These are phyloP conservation scores for Xestobium rufovillosum DNA, from an alignment of 2,888 invertebrate species.

Conservation along the genomic window DNA sequence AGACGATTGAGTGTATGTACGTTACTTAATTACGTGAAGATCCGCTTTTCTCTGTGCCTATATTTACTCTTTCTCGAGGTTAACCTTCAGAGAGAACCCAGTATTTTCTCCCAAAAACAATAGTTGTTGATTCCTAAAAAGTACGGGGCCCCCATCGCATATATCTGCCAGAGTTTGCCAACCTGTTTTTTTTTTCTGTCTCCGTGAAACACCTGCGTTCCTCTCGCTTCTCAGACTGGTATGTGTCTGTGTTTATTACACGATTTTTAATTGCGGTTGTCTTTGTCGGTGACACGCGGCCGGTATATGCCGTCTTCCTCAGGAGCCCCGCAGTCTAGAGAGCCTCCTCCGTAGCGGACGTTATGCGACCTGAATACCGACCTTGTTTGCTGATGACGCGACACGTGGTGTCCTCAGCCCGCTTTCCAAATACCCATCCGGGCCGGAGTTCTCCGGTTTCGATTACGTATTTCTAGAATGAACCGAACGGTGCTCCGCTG, in stretches of 20 bases:
- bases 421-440: conserved; percentile 24
- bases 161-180: conserved; percentile 9
- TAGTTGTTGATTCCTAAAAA: too few species aligned
- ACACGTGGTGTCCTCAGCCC: too few species aligned
- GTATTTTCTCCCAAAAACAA: too few species aligned
- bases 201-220: conserved; percentile 15
- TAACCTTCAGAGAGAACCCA: too few species aligned
- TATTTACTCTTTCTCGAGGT: too few species aligned
- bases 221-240: conserved; percentile 21
- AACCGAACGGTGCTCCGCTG: too few species aligned
- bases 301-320: conserved; percentile 29
- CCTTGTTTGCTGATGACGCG: conserved; percentile 34
- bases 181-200: conserved; percentile 15
- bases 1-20: too few species aligned
- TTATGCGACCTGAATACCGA: conserved; percentile 40
- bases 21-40: too few species aligned
- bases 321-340: conserved; percentile 40
- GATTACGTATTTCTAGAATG: too few species aligned
- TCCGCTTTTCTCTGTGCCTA: too few species aligned
- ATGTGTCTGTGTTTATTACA: conserved; percentile 29
- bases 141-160: too few species aligned
- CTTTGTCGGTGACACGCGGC: conserved; percentile 22
- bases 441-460: conserved; percentile 14
- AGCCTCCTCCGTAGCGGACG: conserved; percentile 27
- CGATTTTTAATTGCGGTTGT: conserved; percentile 30